Percentiles rank a stretch among this genome's conserved stretches.
Conservation (phyloP, 2,888 invertebrate genomes). For the Erebia epiphron region DNA sequence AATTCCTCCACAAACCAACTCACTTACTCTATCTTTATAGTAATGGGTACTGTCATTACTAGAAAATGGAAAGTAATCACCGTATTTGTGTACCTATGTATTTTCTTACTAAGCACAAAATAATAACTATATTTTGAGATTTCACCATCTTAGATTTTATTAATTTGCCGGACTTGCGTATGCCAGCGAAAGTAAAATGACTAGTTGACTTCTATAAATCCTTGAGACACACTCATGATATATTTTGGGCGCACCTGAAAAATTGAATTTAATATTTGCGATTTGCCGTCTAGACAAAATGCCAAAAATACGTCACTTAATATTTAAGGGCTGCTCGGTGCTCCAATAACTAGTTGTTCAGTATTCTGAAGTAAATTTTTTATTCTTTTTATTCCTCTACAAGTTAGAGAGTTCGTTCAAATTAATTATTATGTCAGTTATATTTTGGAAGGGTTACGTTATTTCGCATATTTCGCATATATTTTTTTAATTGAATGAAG, state of each 20-base stretch:
- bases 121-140: slow-evolving; percentile 1
- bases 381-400: no score
- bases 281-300: no score
- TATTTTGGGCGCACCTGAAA: not conserved
- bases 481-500: not conserved
- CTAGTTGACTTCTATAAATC: no score
- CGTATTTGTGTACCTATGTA: not conserved
- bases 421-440: no score
- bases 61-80: not conserved
- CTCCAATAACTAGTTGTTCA: no score
- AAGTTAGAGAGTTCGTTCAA: no score
- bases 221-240: no score
- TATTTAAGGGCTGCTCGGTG: no score
- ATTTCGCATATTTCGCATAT: no score
- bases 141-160: not conserved
- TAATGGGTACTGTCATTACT: not conserved
- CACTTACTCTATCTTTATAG: not conserved
- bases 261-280: not conserved
- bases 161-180: not conserved
- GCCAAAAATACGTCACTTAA: no score
- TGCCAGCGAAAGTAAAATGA: not conserved
- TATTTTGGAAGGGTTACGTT: not conserved
- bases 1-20: not conserved
- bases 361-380: no score
- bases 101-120: not conserved